These are phyloP conservation scores for Nephotettix cincticeps DNA, from an alignment of 1,140 invertebrate genomes.

Conservation along the genomic window DNA sequence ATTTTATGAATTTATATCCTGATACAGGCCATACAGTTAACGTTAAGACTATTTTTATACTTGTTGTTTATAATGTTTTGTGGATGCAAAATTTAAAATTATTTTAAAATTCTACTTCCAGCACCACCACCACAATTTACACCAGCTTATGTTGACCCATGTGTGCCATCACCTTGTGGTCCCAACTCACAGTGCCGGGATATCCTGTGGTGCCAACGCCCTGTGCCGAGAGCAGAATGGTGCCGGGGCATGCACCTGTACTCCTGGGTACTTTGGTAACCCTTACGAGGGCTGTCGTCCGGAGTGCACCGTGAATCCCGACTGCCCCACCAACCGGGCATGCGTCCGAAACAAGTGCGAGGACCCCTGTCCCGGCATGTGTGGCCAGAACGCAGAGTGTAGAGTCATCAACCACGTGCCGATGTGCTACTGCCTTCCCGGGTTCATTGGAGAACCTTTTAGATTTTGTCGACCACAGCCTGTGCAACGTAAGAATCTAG, in stretches of 20 bases:
- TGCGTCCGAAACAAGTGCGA: constrained; percentile 65
- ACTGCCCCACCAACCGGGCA: constrained; percentile 61
- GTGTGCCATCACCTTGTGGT: constrained; percentile 71
- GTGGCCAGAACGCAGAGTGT: constrained; percentile 64
- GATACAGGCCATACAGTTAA: no score
- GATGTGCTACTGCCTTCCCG: constrained; percentile 62
- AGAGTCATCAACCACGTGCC: constrained; percentile 67
- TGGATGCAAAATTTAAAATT: neutral
- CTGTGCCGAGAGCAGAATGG: constrained; percentile 64
- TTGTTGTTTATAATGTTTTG: neutral
- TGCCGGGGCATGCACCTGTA: constrained; percentile 64
- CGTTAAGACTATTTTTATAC: no score
- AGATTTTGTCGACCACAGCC: constrained; percentile 48
- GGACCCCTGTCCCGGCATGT: constrained; percentile 68
- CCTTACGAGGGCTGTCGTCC: constrained; percentile 60
- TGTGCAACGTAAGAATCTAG: no score
- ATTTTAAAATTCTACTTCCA: constrained; percentile 39
- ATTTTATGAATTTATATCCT: no score
- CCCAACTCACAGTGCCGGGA: constrained; percentile 65
- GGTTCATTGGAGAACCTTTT: constrained; percentile 68
- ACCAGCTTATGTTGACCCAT: constrained; percentile 56
- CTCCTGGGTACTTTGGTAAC: constrained; percentile 53
- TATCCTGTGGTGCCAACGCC: constrained; percentile 66
- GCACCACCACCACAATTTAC: constrained; percentile 40
- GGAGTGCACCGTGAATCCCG: constrained; percentile 65